These are phyloP conservation scores for Blennius ocellaris DNA, from an alignment of 2,113 vertebrate species.

Conservation along the genomic window DNA sequence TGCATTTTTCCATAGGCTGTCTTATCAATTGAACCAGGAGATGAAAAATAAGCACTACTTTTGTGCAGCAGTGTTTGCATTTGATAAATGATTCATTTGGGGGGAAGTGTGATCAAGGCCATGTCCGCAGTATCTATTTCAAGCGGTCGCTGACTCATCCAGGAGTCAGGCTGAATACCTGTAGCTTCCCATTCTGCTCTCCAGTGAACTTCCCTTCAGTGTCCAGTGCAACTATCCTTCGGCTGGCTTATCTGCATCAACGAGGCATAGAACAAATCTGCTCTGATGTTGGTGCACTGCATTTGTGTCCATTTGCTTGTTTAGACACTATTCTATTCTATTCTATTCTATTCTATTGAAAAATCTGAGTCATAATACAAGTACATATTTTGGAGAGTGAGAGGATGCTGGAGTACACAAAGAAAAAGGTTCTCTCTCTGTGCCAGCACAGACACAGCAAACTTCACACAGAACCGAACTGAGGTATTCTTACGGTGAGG, in stretches of 20 bases:
- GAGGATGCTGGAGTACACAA: no score
- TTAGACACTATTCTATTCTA: no score
- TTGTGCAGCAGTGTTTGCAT: slow-evolving; percentile 72
- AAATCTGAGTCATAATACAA: no score
- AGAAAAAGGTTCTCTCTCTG: no score
- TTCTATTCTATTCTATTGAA: no score
- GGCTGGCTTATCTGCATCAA: slow-evolving; percentile 22
- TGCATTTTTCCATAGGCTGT: slow-evolving; percentile 68
- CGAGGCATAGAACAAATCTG: background rate
- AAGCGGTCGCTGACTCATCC: slow-evolving; percentile 77
- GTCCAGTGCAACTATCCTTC: slow-evolving; percentile 27
- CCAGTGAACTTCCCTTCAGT: slow-evolving; percentile 54
- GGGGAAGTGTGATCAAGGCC: slow-evolving; percentile 76
- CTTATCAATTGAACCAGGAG: slow-evolving; percentile 79
- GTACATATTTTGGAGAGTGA: no score
- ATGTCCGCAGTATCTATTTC: slow-evolving; percentile 78
- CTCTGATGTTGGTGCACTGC: background rate
- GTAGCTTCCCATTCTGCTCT: slow-evolving; percentile 52
- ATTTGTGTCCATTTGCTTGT: no score
- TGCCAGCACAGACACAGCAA: no score
- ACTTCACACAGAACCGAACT: no score
- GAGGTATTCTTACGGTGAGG: no score
- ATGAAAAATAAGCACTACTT: slow-evolving; percentile 68
- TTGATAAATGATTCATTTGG: slow-evolving; percentile 82
- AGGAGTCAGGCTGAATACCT: slow-evolving; percentile 68